A percentile compares a stretch with the other conserved stretches of the same genome.
These are phyloP conservation scores for Phallusia fumigata DNA, from an alignment of 23 tunicate genomes.

Conservation along the genomic window DNA sequence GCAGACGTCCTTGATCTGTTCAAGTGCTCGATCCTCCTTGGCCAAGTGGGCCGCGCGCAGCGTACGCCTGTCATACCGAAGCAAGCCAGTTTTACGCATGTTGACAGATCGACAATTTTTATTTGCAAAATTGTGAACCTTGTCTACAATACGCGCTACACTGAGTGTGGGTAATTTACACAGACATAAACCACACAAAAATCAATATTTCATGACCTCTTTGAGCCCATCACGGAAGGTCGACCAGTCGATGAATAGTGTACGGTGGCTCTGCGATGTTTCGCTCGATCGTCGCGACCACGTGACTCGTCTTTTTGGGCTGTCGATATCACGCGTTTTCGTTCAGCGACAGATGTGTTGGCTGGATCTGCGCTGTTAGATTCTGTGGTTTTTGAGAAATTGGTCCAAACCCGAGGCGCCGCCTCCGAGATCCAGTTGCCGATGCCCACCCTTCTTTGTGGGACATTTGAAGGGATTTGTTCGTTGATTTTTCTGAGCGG, in stretches of 20 bases:
- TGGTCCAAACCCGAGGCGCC: background rate
- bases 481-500: too few species aligned
- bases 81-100: background rate
- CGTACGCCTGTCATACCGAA: constrained; percentile 2
- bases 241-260: constrained; percentile 46
- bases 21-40: constrained; percentile 54
- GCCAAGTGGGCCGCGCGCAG: constrained; percentile 20
- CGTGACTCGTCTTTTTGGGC: background rate
- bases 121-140: background rate
- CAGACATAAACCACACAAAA: background rate
- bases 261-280: constrained; percentile 44
- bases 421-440: constrained; percentile 8
- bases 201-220: constrained; percentile 29
- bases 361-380: background rate
- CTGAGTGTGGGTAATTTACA: background rate
- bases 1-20: constrained; percentile 73
- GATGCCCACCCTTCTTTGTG: background rate
- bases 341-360: background rate
- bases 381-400: background rate
- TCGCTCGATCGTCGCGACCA: background rate
- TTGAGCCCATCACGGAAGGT: constrained; percentile 37
- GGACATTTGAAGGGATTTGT: background rate
- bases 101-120: background rate
- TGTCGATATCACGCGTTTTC: background rate
- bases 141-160: background rate